Percentiles rank a stretch among this genome's conserved stretches.
Conservation (phyloP, 2,888 invertebrate genomes). For the Acholoe squamosa region DNA sequence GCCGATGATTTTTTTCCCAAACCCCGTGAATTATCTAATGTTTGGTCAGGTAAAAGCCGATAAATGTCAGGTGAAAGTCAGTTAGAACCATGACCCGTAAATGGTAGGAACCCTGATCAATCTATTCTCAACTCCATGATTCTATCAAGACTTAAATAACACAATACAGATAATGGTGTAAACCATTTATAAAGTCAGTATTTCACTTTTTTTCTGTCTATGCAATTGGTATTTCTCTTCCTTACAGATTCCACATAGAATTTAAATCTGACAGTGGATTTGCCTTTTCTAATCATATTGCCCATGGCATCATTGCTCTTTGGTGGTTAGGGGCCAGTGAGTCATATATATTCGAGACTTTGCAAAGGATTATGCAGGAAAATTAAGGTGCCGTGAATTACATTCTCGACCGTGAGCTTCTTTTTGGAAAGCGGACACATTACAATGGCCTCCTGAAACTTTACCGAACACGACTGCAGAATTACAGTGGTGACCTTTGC, state of each 20-base stretch:
- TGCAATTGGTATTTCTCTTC: not conserved
- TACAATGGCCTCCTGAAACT: conserved; percentile 5
- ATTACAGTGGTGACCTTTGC: not conserved
- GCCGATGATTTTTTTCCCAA: no score
- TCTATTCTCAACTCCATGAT: no score
- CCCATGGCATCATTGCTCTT: conserved; percentile 41
- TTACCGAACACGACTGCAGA: not conserved
- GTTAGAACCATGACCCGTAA: no score
- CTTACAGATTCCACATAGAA: not conserved
- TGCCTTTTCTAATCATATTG: conserved; percentile 25
- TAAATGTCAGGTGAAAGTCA: no score
- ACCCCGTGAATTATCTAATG: no score
- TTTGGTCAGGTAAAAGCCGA: no score
- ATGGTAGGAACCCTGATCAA: no score
- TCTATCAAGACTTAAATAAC: no score
- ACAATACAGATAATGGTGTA: no score
- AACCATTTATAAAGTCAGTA: no score
- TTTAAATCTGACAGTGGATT: not conserved
- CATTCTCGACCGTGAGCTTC: not conserved
- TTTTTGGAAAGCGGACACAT: not conserved
- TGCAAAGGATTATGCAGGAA: not conserved
- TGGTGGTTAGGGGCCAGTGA: conserved; percentile 26
- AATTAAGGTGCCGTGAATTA: not conserved
- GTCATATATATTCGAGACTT: not conserved
- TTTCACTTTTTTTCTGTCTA: no score